phyloP scores from a whole-genome alignment of 1,140 invertebrate genomes.

The Tetramorium parvispinum region DNA sequence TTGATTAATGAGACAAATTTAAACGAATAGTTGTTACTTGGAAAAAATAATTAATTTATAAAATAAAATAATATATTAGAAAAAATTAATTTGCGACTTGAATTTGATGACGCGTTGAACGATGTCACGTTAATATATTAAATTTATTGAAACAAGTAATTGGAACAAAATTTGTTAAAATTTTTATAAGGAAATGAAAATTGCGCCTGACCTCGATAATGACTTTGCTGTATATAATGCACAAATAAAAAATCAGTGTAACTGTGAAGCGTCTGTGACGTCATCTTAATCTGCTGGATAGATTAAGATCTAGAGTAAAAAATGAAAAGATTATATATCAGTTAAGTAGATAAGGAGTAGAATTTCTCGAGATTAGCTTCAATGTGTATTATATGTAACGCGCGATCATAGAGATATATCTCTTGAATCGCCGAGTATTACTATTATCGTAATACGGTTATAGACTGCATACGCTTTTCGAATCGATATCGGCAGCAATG shows the following conservation, averaged over 20 bases:
- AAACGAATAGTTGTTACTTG: not conserved
- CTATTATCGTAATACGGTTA: not conserved
- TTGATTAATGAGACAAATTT: constrained; percentile 2
- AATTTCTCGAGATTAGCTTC: constrained; percentile 20
- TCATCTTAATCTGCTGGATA: constrained; percentile 37
- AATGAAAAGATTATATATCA: not conserved
- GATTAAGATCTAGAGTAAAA: constrained; percentile 19
- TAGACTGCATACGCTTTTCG: constrained; percentile 19
- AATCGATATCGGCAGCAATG: constrained; percentile 2
- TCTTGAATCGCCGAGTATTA: constrained; percentile 18
- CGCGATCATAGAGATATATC: not conserved
- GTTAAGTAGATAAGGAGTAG: not conserved
- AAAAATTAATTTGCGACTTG: not conserved
- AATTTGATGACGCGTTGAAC: not conserved
- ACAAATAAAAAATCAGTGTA: not conserved
- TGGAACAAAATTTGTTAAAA: not conserved
- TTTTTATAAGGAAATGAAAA: constrained; percentile 2
- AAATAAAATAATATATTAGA: not conserved
- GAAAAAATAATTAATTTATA: not conserved
- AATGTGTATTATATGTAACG: not conserved
- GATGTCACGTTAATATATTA: not conserved
- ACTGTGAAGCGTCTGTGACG: not conserved
- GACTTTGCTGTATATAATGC: not conserved
- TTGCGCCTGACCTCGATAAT: not conserved
- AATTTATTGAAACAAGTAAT: not conserved